Evolutionary conservation across 2,888 invertebrate species (phyloP).

Genomic region (Mythimna impura): DNA sequence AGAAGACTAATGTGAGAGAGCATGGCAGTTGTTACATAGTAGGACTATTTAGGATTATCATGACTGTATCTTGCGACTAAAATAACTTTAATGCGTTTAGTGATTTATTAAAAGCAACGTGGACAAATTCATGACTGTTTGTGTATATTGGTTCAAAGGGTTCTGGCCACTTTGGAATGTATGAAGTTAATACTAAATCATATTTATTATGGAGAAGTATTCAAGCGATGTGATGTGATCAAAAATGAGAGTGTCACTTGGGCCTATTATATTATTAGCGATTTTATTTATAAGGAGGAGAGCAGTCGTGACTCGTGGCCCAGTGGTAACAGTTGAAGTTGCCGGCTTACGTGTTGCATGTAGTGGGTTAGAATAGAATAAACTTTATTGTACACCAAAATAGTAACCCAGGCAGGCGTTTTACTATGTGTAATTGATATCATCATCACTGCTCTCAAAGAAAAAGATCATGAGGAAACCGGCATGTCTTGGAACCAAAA

Average conservation of each 20-base stretch:
- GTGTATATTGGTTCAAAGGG: conserved; percentile 24
- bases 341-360: too few species aligned
- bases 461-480: too few species aligned
- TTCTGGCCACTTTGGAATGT: conserved; percentile 2
- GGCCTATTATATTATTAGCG: neutral
- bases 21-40: conserved; percentile 47
- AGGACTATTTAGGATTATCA: conserved; percentile 55
- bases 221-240: neutral
- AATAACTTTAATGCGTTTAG: conserved; percentile 58
- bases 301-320: too few species aligned
- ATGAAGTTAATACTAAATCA: conserved; percentile 1
- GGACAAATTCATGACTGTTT: conserved; percentile 44
- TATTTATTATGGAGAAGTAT: conserved; percentile 21
- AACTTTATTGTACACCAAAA: too few species aligned
- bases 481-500: too few species aligned
- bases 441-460: too few species aligned
- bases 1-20: conserved; percentile 40
- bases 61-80: conserved; percentile 42
- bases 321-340: too few species aligned
- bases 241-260: neutral
- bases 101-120: conserved; percentile 47
- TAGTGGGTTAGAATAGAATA: too few species aligned
- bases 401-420: too few species aligned
- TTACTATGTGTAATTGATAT: too few species aligned
- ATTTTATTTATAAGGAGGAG: neutral